phyloP scores from a whole-genome alignment of 2,888 invertebrate genomes.

The Ochropacha duplaris region DNA sequence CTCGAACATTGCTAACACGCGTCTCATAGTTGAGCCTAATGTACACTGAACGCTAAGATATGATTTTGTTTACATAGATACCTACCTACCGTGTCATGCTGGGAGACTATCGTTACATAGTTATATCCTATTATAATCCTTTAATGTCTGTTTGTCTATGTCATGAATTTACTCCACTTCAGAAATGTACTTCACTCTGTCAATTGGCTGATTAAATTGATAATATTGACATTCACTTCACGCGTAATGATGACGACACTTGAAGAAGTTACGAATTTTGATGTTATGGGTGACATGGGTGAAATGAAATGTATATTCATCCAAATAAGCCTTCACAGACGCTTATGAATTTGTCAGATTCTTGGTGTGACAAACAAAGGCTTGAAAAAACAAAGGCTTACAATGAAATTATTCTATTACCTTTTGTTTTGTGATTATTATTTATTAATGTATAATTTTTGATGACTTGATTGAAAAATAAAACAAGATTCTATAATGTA shows the following conservation, averaged over 20 bases:
- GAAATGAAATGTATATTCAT: too few relatives aligned
- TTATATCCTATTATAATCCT: constrained; percentile 52
- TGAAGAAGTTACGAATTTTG: neutral
- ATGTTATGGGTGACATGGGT: neutral
- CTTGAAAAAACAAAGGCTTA: too few relatives aligned
- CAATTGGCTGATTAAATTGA: constrained; percentile 43
- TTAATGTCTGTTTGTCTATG: constrained; percentile 47
- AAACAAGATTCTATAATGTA: too few relatives aligned
- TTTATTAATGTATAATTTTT: too few relatives aligned
- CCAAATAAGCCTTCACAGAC: too few relatives aligned
- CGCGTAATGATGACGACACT: neutral
- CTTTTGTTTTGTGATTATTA: too few relatives aligned
- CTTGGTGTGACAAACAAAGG: too few relatives aligned
- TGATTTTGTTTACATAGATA: constrained; percentile 37
- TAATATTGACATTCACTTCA: constrained; percentile 8
- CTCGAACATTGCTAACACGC: constrained; percentile 22
- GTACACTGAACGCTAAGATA: constrained; percentile 40
- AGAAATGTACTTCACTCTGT: constrained; percentile 42
- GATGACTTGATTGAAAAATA: too few relatives aligned
- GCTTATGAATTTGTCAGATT: too few relatives aligned
- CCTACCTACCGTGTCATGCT: constrained; percentile 11
- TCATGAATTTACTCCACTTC: constrained; percentile 34
- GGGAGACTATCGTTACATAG: constrained; percentile 27
- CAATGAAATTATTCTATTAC: neutral
- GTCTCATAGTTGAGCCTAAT: constrained; percentile 25